A percentile compares a stretch with the other conserved stretches of the same genome.
phyloP scores from a whole-genome alignment of 2,888 invertebrate species.

The Melanchra persicariae region DNA sequence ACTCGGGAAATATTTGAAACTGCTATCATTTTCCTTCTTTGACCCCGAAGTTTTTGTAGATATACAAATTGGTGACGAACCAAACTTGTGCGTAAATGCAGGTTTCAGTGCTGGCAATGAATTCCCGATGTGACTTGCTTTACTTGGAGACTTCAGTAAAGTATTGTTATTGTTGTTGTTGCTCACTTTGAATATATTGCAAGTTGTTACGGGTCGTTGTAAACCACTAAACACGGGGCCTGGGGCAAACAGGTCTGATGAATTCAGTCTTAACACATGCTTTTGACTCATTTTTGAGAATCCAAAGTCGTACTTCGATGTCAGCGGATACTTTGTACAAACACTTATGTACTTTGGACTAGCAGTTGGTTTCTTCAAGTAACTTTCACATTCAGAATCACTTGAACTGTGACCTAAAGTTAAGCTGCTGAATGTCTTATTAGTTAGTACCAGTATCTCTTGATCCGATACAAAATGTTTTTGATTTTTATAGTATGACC shows the following conservation, averaged over 20 bases:
- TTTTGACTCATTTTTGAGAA: constrained; percentile 84
- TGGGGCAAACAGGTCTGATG: constrained; percentile 88
- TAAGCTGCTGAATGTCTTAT: constrained; percentile 89
- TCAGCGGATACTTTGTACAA: constrained; percentile 84
- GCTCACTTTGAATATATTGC: constrained; percentile 87
- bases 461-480: constrained; percentile 91
- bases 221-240: constrained; percentile 89
- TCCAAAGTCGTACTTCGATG: constrained; percentile 83
- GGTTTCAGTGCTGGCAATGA: constrained; percentile 84
- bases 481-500: constrained; percentile 89
- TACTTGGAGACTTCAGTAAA: constrained; percentile 83
- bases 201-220: constrained; percentile 85
- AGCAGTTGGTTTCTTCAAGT: constrained; percentile 82
- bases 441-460: constrained; percentile 91
- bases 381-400: constrained; percentile 88
- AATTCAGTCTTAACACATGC: constrained; percentile 80
- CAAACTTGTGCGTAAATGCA: constrained; percentile 88
- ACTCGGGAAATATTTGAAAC: constrained; percentile 75
- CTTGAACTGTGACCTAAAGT: constrained; percentile 91
- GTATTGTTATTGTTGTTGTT: constrained; percentile 87
- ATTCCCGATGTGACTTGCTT: constrained; percentile 77
- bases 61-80: constrained; percentile 83
- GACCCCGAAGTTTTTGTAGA: constrained; percentile 74
- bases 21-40: constrained; percentile 80
- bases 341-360: constrained; percentile 88